A percentile compares a stretch with the other conserved stretches of the same genome.
Conservation (phyloP, 2,113 vertebrate genomes). For the Onychorhynchus coronatus region DNA sequence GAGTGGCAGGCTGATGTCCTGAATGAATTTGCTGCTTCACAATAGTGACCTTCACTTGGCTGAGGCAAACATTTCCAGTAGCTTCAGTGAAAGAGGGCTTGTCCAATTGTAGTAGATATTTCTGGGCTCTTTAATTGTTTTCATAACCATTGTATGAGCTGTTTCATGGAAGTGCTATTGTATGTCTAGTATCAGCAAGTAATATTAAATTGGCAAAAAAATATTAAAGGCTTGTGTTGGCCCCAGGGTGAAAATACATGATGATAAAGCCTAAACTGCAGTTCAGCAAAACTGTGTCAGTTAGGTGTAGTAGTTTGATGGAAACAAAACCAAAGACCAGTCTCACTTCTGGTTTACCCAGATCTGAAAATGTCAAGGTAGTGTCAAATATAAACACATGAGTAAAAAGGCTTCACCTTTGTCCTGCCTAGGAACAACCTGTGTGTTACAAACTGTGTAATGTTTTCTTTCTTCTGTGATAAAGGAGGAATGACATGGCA, state of each 20-base stretch:
- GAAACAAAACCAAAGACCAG: not conserved
- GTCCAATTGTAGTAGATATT: not conserved
- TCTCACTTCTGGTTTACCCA: not conserved
- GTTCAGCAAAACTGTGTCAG: not conserved
- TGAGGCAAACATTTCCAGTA: not conserved
- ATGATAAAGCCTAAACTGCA: not conserved
- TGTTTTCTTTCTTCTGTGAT: not conserved
- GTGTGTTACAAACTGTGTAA: not conserved
- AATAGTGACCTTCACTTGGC: not conserved
- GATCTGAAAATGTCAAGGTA: not conserved
- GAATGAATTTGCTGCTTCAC: not conserved
- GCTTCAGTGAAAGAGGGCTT: not conserved
- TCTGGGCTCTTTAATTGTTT: not conserved
- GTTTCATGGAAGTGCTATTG: not conserved
- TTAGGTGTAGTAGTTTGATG: not conserved
- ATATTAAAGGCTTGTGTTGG: not conserved
- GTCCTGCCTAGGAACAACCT: not conserved
- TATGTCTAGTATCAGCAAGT: not conserved
- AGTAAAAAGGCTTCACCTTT: not conserved
- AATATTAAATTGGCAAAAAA: not conserved
- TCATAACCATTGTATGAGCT: accelerated
- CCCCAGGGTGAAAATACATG: not conserved
- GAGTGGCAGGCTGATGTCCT: not conserved
- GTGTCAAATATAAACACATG: not conserved
- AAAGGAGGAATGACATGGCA: not conserved